Percentiles rank a stretch among this genome's conserved stretches.
phyloP scores from a whole-genome alignment of 2,888 invertebrate species.

The Ichneumoninae sp. region DNA sequence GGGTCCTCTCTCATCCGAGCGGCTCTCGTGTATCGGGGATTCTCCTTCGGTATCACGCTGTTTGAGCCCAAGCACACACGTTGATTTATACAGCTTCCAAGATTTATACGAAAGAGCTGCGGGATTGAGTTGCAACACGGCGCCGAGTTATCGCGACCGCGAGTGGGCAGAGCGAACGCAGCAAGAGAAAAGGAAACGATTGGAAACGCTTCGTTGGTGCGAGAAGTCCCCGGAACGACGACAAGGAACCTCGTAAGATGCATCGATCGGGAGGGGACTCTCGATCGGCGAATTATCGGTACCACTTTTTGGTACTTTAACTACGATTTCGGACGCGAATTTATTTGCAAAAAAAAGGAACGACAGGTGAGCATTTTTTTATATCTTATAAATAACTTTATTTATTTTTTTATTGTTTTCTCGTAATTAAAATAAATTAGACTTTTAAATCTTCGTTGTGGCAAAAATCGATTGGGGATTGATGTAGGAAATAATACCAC shows the following conservation, averaged over 20 bases:
- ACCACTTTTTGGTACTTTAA: conserved; percentile 10
- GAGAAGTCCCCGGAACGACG: conserved; percentile 11
- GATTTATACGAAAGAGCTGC: conserved; percentile 83
- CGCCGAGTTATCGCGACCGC: conserved; percentile 82
- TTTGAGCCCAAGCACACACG: conserved; percentile 78
- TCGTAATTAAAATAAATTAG: neutral
- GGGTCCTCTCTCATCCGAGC: conserved; percentile 73
- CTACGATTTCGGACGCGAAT: neutral
- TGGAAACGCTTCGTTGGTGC: neutral
- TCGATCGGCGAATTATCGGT: conserved; percentile 40
- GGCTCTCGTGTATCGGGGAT: conserved; percentile 77
- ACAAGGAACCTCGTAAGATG: conserved; percentile 15
- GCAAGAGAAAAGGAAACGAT: conserved; percentile 56
- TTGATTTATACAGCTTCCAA: conserved; percentile 82
- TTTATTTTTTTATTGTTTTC: neutral
- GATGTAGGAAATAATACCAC: neutral
- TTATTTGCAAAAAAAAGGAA: neutral
- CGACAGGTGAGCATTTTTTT: neutral
- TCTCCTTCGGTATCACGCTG: conserved; percentile 79
- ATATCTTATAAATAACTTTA: neutral
- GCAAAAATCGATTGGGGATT: neutral
- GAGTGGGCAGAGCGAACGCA: conserved; percentile 81
- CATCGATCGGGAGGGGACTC: conserved; percentile 46
- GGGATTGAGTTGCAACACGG: conserved; percentile 84
- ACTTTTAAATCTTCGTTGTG: neutral